Evolutionary conservation across 2,888 invertebrate species (phyloP).

Genomic region (Sminthurinus aureus): DNA sequence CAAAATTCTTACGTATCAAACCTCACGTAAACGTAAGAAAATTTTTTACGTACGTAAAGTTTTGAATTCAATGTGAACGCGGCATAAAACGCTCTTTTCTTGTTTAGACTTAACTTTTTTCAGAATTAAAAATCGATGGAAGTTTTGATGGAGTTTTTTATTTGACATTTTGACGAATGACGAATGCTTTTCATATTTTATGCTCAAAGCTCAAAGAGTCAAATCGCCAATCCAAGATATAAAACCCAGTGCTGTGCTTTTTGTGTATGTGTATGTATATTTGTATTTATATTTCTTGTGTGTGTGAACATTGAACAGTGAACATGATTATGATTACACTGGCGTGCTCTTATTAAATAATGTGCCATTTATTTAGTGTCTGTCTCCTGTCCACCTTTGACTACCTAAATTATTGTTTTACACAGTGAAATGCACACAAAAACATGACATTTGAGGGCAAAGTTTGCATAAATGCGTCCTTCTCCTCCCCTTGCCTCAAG

Average conservation of each 20-base stretch:
- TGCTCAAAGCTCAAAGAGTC: neutral
- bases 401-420: constrained; percentile 34
- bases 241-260: no score
- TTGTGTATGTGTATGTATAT: neutral
- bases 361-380: constrained; percentile 32
- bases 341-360: constrained; percentile 33
- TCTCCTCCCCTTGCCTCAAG: constrained; percentile 21
- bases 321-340: constrained; percentile 27
- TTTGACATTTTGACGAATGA: no score
- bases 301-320: constrained; percentile 16
- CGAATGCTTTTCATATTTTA: neutral
- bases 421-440: constrained; percentile 31
- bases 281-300: neutral
- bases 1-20: no score
- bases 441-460: constrained; percentile 45
- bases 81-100: no score
- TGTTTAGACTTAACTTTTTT: no score
- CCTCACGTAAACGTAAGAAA: no score
- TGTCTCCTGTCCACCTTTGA: constrained; percentile 34
- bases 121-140: no score
- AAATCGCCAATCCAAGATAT: no score
- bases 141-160: no score
- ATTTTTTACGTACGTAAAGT: no score
- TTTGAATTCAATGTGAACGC: no score
- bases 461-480: constrained; percentile 42